Base-by-base conservation (phyloP, 1,140 invertebrate species). In the Hormaphis cornu region DNA sequence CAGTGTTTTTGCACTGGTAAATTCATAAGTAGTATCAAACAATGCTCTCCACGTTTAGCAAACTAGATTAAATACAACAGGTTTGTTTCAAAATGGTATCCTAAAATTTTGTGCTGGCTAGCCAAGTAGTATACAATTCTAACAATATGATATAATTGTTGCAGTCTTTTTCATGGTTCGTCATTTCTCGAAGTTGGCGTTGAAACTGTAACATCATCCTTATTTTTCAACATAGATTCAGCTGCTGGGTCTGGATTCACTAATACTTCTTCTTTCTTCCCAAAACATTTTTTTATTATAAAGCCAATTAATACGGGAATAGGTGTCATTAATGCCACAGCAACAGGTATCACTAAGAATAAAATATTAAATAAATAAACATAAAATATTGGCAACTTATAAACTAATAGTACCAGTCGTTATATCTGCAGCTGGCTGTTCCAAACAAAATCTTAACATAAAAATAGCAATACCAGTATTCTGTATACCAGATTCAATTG, bases 401-500 rank as follows among this genome's bases (percentile, higher is more conserved):
- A 40, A 40, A n/a, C 24, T 58, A 0, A 2, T 58, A 54, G 50
- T 79, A 88, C 87, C 86, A 72, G 88, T 90, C n/a, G 89, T 90
- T 28, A 91, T 78, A 80, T 91, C 90, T 1, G 87, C 87, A 73
- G 85, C 83, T 7, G 89, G 89, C 74, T 89, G 86, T 7, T 80
- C 79, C 30, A 90, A 78, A 46, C 85, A 82, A 77, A 86, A 85
- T 69, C 85, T 79, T 18, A 95, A 79, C 61, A 97, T 79, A 76
- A 94, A 88, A 74, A 96, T 93, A 0, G 91, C 84, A 72, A 96
- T 91, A 20, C 93, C 94, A 0, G 93, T 95, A 79, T 97, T 97
- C 79, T 97, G 94, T 61, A 97, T 87, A 44, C 94, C 94, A 16
- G 93, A 94, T 81, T 97, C 94, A 70, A 97, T 88, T 7, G 89